A percentile compares a stretch with the other conserved stretches of the same genome.
phyloP scores from a whole-genome alignment of 2,113 vertebrate genomes.

The Microtus ochrogaster region DNA sequence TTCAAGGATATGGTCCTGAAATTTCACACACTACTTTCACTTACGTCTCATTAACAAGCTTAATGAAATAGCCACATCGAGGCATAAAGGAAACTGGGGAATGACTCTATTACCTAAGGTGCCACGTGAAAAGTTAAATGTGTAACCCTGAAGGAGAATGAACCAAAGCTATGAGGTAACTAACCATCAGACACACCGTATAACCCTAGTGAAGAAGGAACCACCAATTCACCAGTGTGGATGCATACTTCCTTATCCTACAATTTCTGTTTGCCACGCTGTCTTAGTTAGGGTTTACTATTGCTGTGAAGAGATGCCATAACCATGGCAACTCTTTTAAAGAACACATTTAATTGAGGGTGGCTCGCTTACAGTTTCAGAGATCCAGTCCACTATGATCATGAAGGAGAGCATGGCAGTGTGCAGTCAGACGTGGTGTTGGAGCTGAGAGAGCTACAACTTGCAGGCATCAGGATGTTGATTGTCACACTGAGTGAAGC shows the following conservation, averaged over 20 bases:
- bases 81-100: neutral
- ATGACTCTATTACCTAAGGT: neutral
- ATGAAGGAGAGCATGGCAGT: neutral
- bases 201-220: neutral
- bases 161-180: neutral
- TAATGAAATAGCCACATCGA: neutral
- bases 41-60: neutral
- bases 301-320: neutral
- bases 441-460: neutral
- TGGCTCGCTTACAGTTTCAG: neutral
- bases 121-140: neutral
- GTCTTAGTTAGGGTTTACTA: neutral
- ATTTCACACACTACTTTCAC: conserved; percentile 4
- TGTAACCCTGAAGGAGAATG: neutral
- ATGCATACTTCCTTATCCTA: neutral
- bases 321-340: neutral
- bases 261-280: neutral
- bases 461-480: neutral
- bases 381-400: neutral
- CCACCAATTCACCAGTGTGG: neutral
- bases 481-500: neutral
- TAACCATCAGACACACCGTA: neutral
- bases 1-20: neutral
- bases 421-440: neutral
- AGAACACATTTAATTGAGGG: neutral